Evolutionary conservation across 2,113 vertebrate species (phyloP), one percentile per base, ranked within the genome.

Genomic region (Hyperopisus bebe): DNA sequence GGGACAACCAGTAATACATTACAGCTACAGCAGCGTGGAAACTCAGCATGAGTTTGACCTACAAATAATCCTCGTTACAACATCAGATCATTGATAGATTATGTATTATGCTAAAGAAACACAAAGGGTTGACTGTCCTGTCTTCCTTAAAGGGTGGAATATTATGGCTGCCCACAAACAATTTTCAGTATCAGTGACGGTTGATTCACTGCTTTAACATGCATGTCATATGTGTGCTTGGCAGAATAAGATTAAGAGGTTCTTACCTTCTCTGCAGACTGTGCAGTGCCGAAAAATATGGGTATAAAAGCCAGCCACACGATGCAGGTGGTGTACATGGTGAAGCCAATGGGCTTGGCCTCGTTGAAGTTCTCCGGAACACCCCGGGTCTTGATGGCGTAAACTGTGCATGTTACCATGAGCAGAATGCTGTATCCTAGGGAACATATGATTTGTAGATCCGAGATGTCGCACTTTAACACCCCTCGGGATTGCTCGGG

Each of bases 281-380:
- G 98, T 0, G 98, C 97, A 4, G 98, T 99, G 91, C 98, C 98
- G 91, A 99, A 99, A 97, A 99, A 99, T 95, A 99, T 99, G 88
- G 98, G 98, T 91, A 99, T 99, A 94, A 99, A 99, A 90, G 98
- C 98, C 90, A 99, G 96, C 98, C 98, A 99, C 0, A 99, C 98
- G 92, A 99, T 99, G 95, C 98, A 99, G 87, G 98, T 99, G 82
- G 98, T 99, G 94, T 99, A 99, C 98, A 99, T 99, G 89, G 98
- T 99, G 95, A 99, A 99, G 90, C 98, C 98, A 92, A 99, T 99
- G 93, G 98, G 98, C 89, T 99, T 99, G 93, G 98, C 98, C 95
- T 99, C 98, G 11, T 99, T 99, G 95, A 99, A 99, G 92, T 97
- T 99, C 96, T 99, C 98, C 0, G 98, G 98, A 91, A 99, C 98